Evolutionary conservation across 1,140 invertebrate genomes (phyloP).

Genomic region (Cryptotermes secundus): DNA sequence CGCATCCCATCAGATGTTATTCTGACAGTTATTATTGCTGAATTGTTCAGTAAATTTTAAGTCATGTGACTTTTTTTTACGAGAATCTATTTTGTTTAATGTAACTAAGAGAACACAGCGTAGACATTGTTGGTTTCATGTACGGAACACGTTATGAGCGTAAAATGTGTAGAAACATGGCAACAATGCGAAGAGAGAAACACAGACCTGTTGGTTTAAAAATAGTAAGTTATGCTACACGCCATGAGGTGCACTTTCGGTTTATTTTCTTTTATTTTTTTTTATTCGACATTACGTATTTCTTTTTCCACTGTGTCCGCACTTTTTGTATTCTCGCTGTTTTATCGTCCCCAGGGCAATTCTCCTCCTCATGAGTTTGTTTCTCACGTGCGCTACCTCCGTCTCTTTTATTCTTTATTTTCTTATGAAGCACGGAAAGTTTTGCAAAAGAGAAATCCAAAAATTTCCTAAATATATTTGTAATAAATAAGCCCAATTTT

Average conservation of each 20-base stretch:
- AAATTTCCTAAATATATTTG: no score
- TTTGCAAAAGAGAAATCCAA: no score
- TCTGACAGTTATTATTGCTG: no score
- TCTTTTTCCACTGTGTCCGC: not conserved
- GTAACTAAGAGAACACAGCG: not conserved
- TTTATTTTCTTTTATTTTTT: not conserved
- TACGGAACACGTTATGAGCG: not conserved
- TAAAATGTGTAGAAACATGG: not conserved
- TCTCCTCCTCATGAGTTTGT: not conserved
- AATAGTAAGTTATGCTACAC: not conserved
- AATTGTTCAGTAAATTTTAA: not conserved
- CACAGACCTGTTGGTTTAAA: not conserved
- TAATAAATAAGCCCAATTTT: no score
- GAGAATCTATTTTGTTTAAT: not conserved
- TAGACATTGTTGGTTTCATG: not conserved
- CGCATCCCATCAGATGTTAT: no score
- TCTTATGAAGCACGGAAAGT: no score
- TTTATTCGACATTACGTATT: not conserved
- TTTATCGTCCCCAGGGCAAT: not conserved
- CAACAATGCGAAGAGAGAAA: not conserved
- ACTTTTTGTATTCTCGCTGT: not conserved
- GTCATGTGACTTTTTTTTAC: not conserved
- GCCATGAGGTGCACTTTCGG: not conserved
- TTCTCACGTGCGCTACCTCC: not conserved
- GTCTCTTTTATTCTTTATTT: not conserved